Evolutionary conservation across 2,797 vertebrate genomes (phyloP), one percentile per base, ranked within the genome.

Genomic region (Chelmon rostratus): DNA sequence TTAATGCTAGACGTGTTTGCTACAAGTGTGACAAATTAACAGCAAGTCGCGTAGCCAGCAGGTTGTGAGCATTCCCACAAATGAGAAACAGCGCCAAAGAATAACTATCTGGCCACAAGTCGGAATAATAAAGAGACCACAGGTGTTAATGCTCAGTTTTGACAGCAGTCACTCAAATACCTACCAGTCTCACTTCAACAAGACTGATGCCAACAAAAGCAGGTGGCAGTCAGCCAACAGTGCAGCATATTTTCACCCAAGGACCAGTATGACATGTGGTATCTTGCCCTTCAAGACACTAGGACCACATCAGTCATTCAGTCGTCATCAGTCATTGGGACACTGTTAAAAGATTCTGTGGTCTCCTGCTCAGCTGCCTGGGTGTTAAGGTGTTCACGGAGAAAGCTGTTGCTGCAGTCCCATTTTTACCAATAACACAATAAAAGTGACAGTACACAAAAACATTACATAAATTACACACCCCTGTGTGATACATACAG

Each of bases 1-100:
- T 71, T 84, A 81, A 90, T 69, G 50, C 79, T 56, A 86, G 76
- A 88, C 71, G 76, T 28, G 69, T 68, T 68, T 71, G 65, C 78
- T 61, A 75, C 73, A 88, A 82, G 76, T 85, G 86, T 89, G 82
- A 88, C 76, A 88, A 82, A 88, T 92, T 82, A 88, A 84, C 80
- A 87, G 47, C 68, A 49, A 65, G 80, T 82, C 70, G 73, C 61
- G 15, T 2, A 23, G 70, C 67, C 65, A 79, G 67, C 47, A 49
- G 33, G 37, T 68, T 70, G 77, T 68, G 59, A 72, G 37, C 35
- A 73, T 59, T 69, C 35, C 63, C 50, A 79, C 81, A 73, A 85
- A 86, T 70, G 61, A 50, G 66, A 58, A 64, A 68, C 73, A 50
- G 79, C n/a, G 59, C 70, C 73, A 79, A 57, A 75, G 76, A 78